Percentiles rank a stretch among this genome's conserved stretches.
phyloP scores from a whole-genome alignment of 2,888 invertebrate species.

The Malthinus seriepunctatus region DNA sequence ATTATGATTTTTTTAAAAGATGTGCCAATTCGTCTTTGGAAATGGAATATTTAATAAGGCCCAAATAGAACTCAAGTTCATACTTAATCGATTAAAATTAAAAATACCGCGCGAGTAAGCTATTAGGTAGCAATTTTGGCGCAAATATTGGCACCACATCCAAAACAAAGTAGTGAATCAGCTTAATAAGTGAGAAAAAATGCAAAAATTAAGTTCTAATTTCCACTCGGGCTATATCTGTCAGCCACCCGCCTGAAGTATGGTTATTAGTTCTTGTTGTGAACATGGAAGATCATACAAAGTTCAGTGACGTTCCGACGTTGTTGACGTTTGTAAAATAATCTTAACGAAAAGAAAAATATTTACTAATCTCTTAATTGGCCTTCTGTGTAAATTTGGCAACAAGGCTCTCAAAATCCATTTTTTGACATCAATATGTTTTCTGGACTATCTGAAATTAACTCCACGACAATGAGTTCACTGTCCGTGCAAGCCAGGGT shows the following conservation, averaged over 20 bases:
- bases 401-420: not conserved
- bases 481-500: constrained; percentile 26
- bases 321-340: constrained; percentile 4
- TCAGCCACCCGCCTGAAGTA: constrained; percentile 28
- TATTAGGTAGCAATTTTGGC: not conserved
- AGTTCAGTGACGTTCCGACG: constrained; percentile 24
- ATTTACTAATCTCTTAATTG: constrained; percentile 12
- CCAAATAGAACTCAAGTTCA: too few species aligned
- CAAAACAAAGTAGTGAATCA: constrained; percentile 8
- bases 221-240: constrained; percentile 22
- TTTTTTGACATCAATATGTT: constrained; percentile 8
- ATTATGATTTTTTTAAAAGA: too few species aligned
- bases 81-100: not conserved
- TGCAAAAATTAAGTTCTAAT: constrained; percentile 23
- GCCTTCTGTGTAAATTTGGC: constrained; percentile 2
- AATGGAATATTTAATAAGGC: too few species aligned
- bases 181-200: constrained; percentile 13
- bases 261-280: constrained; percentile 20
- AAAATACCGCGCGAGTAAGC: not conserved
- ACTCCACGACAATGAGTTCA: constrained; percentile 25
- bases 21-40: too few species aligned
- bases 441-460: constrained; percentile 9
- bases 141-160: not conserved
- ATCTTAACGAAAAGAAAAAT: constrained; percentile 9
- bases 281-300: constrained; percentile 9